phyloP scores from a whole-genome alignment of 2,797 vertebrate species.

The Ctenopoma kingsleyae region DNA sequence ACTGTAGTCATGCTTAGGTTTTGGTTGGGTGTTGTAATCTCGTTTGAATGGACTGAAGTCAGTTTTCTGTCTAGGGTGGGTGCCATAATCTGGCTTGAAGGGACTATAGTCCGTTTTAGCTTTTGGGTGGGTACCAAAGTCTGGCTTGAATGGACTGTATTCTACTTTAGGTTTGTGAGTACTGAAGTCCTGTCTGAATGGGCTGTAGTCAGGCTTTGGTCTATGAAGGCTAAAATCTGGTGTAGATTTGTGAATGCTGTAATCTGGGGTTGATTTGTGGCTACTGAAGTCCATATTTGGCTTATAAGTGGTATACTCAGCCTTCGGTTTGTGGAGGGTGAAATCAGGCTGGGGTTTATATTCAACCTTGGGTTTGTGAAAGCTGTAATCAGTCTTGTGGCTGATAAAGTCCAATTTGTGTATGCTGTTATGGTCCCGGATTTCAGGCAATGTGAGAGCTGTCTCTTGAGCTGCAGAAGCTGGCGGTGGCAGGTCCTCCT shows the following conservation, averaged over 20 bases:
- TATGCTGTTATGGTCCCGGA: slow-evolving; percentile 91
- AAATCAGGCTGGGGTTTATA: slow-evolving; percentile 82
- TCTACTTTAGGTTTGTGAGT: slow-evolving; percentile 80
- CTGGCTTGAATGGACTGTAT: slow-evolving; percentile 81
- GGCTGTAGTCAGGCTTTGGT: slow-evolving; percentile 82
- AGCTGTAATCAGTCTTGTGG: slow-evolving; percentile 84
- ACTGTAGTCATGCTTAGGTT: slow-evolving; percentile 83
- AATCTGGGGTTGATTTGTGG: slow-evolving; percentile 80
- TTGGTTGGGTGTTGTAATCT: slow-evolving; percentile 83
- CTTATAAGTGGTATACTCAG: slow-evolving; percentile 83
- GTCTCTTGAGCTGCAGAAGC: slow-evolving; percentile 89
- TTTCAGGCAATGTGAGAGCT: slow-evolving; percentile 90
- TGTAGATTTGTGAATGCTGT: slow-evolving; percentile 81
- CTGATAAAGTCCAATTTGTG: slow-evolving; percentile 86
- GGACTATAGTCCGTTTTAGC: slow-evolving; percentile 82
- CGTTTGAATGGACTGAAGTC: slow-evolving; percentile 83
- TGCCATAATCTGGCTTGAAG: slow-evolving; percentile 83
- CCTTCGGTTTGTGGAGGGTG: slow-evolving; percentile 82
- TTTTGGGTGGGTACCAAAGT: slow-evolving; percentile 82
- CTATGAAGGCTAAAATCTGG: slow-evolving; percentile 84
- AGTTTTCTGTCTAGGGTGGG: slow-evolving; percentile 80
- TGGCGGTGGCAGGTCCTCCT: slow-evolving; percentile 91
- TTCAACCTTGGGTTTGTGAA: slow-evolving; percentile 82
- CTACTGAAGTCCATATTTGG: slow-evolving; percentile 82
- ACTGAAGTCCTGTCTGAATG: slow-evolving; percentile 82